These are phyloP conservation scores for Pseudorectes ferrugineus DNA, from an alignment of 2,113 vertebrate genomes.

Conservation along the genomic window DNA sequence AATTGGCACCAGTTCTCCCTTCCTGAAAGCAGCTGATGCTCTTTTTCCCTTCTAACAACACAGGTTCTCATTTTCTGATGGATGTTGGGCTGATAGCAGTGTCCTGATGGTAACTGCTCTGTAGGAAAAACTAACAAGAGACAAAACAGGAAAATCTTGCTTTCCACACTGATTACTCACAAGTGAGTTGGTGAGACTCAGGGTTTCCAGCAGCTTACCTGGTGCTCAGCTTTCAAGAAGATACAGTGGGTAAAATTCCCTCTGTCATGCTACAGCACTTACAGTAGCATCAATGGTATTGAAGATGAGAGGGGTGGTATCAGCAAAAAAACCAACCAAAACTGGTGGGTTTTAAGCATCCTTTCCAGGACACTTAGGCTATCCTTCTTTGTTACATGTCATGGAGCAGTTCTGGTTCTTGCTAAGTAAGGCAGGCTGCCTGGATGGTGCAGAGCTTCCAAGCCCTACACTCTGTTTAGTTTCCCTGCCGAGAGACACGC, in stretches of 20 bases:
- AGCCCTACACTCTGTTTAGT: background rate
- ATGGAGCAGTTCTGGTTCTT: background rate
- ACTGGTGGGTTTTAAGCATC: background rate
- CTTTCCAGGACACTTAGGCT: background rate
- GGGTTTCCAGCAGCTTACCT: background rate
- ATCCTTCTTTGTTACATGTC: background rate
- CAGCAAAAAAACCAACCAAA: background rate
- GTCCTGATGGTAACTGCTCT: background rate
- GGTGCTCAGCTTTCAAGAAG: background rate
- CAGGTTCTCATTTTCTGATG: background rate
- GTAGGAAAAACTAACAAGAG: background rate
- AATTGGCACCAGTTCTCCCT: background rate
- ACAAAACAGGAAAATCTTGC: background rate
- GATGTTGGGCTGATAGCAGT: background rate
- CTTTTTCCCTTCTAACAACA: background rate
- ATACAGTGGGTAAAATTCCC: background rate
- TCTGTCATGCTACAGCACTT: background rate
- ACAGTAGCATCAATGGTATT: background rate
- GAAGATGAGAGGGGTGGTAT: background rate
- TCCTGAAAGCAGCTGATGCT: background rate
- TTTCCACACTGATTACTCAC: background rate
- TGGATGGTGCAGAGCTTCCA: background rate
- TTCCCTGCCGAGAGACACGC: background rate
- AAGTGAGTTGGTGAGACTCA: background rate
- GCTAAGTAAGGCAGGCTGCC: background rate